Evolutionary conservation across 1,140 invertebrate species (phyloP), one percentile per base, ranked within the genome.

Genomic region (Drosophila lowei): DNA sequence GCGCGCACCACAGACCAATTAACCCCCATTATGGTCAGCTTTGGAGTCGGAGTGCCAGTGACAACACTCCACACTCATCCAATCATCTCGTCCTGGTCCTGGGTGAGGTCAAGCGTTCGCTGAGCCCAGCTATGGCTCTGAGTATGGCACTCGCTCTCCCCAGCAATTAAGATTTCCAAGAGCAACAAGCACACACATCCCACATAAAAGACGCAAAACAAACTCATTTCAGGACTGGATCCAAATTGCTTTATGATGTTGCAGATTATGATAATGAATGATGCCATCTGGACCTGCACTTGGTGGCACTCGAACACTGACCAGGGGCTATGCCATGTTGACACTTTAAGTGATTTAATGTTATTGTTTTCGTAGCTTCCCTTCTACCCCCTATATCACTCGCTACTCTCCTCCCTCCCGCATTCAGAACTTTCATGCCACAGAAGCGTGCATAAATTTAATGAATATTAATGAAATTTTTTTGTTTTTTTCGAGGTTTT

Each of bases 281-380:
- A 80, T 80, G 71, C 83, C 89, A 90, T 90, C 89, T 90, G 89
- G 79, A 74, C 66, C 60, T 81, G 83, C 74, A 72, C 74, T 90
- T 65, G 71, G 34, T 58, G 42, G 23, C 43, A 13, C 15, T 25
- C 28, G 76, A 68, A 88, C 83, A 80, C 70, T 88, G 63, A 57
- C 73, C 76, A 79, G 79, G 79, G 75, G 11, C 34, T 38, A 38
- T 13, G 34, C 77, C 54, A 67, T 65, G 72, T 79, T 90, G 89
- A 90, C 89, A 90, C 85, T 90, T 90, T 85, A 90, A 90, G 89
- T 90, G 89, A 90, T 90, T 90, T 90, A 90, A 90, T 89, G 80
- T 89, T 79, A 86, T 90, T 79, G 78, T 83, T 78, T 67, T 78
- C 18, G 65, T 38, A 13, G 34, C 34, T 38, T 38, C 34, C 48